These are phyloP conservation scores for Lagodon rhomboides DNA, from an alignment of 2,797 vertebrate species.

Conservation along the genomic window DNA sequence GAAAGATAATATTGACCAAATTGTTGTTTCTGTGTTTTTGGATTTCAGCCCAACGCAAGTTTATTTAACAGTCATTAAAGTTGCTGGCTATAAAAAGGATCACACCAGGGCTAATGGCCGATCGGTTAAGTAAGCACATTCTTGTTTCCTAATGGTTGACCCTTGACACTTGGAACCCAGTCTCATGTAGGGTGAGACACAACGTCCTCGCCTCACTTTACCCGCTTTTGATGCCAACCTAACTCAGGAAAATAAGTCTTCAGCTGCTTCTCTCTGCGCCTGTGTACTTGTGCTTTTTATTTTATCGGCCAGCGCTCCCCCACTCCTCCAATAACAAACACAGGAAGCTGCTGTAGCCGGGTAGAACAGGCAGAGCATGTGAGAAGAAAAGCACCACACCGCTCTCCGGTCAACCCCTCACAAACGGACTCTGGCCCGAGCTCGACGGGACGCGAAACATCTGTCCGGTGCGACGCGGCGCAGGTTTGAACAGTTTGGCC, in stretches of 20 bases:
- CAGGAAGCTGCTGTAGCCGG: conserved; percentile 79
- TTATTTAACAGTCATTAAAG: conserved; percentile 22
- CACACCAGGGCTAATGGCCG: conserved; percentile 21
- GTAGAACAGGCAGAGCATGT: conserved; percentile 61
- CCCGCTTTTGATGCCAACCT: conserved; percentile 14
- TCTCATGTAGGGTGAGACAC: conserved; percentile 2
- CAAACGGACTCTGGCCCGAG: conserved; percentile 42
- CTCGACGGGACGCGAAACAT: conserved; percentile 54
- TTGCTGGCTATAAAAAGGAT: background rate
- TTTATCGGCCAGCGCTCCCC: conserved; percentile 61
- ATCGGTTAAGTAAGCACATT: conserved; percentile 47
- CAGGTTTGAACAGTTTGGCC: conserved; percentile 50
- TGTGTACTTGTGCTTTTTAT: conserved; percentile 53
- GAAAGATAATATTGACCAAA: background rate
- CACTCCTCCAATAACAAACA: conserved; percentile 83
- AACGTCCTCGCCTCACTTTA: background rate
- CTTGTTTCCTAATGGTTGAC: conserved; percentile 50
- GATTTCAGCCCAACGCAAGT: background rate
- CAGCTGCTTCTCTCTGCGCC: conserved; percentile 32
- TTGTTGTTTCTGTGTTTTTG: conserved; percentile 8
- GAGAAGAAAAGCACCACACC: conserved; percentile 42
- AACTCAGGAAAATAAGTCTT: conserved; percentile 23
- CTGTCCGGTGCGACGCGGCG: conserved; percentile 57
- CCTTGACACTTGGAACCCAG: conserved; percentile 40
- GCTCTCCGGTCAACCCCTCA: conserved; percentile 29